A percentile compares a stretch with the other conserved stretches of the same genome.
Evolutionary conservation across 2,888 invertebrate species (phyloP).

Genomic region (Coleophora flavipennella): DNA sequence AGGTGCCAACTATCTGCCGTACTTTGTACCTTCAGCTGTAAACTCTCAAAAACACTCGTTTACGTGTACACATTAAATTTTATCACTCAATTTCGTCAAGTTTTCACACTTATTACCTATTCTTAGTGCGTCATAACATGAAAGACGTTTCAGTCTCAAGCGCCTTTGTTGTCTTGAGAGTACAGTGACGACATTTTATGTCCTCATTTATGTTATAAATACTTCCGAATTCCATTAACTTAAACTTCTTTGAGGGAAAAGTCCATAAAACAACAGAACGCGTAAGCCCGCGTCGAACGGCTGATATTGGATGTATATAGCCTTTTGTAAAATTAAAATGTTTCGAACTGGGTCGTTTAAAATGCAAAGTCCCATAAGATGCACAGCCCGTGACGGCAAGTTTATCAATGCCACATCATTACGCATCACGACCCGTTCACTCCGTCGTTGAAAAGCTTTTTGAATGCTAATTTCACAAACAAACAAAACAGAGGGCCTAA

Average conservation of each 20-base stretch:
- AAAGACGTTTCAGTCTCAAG: no score
- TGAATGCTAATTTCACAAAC: conserved; percentile 65
- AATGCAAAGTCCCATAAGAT: conserved; percentile 24
- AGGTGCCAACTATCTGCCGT: conserved; percentile 40
- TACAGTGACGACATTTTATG: not conserved
- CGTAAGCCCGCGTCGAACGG: not conserved
- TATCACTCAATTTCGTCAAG: conserved; percentile 12
- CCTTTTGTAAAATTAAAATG: not conserved
- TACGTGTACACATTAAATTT: conserved; percentile 18
- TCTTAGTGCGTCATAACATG: no score
- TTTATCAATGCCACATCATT: conserved; percentile 50
- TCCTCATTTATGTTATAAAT: not conserved
- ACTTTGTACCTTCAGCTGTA: conserved; percentile 26
- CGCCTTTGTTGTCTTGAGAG: not conserved
- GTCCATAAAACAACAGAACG: not conserved
- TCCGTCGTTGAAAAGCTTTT: conserved; percentile 46
- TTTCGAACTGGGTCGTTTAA: conserved; percentile 18
- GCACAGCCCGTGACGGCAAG: conserved; percentile 26
- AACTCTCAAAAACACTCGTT: conserved; percentile 22
- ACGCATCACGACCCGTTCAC: conserved; percentile 35
- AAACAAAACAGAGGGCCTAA: conserved; percentile 66
- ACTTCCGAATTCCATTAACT: not conserved
- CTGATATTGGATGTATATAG: no score
- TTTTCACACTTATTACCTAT: conserved; percentile 7
- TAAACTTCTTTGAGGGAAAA: not conserved